Base-by-base conservation (phyloP, 2,113 vertebrate genomes). In the Upupa epops region DNA sequence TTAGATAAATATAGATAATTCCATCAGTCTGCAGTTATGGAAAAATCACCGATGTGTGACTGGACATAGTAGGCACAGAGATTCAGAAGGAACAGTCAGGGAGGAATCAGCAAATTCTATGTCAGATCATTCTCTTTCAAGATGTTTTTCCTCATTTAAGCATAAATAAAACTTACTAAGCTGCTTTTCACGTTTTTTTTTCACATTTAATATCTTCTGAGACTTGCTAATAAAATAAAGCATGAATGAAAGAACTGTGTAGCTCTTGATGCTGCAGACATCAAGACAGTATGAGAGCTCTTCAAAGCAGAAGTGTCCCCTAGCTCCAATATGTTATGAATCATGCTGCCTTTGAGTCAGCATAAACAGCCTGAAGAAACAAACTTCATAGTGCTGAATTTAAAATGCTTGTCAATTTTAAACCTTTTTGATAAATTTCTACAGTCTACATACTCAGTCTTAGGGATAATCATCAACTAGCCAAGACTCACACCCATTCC, bases 361-460 rank as follows among this genome's bases (percentile, higher is more conserved):
- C 48, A 26, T 66, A 85, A 95, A 85, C 34, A 75, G 19, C 21
- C 42, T 0, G 1, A 56, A 82, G 34, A 89, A 88, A 80, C 51
- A 87, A 81, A 60, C 56, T 74, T 64, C 40, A 69, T 13, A 70
- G 31, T 37, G 20, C 49, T 81, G 28, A 18, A 40, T 89, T 95
- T 56, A 52, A 82, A 88, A 68, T 83, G n/a, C 77, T 92, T 63
- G 59, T 75, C 63, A 74, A n/a, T 92, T 84, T n/a, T 56, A 88
- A 88, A 64, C n/a, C 63, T 85, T 59, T 66, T 73, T 73, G 11
- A 60, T 74, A 48, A 52, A 71, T 90, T 63, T 77, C 69, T 81
- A n/a, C 31, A 8, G 17, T 54, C 74, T 54, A 48, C 3, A 1
- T 56, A 8, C 56, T 71, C 40, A 70, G 37, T 52, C 72, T 90